These are phyloP conservation scores for Litoditis marina DNA, from an alignment of 2,888 invertebrate species.

Conservation along the genomic window DNA sequence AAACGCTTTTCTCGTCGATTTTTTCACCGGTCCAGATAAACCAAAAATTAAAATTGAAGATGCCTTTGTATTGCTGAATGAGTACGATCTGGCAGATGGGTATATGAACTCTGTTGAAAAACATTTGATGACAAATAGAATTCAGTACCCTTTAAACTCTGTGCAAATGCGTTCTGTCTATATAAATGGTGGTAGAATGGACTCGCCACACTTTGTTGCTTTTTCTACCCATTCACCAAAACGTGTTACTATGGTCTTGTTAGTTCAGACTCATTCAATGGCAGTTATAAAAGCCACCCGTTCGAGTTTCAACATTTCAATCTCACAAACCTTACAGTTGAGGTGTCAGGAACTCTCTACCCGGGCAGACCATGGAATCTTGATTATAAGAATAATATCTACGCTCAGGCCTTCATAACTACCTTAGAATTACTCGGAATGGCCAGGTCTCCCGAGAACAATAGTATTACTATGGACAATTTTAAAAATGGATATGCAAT, in stretches of 20 bases:
- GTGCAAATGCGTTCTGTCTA: neutral
- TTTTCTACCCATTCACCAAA: neutral
- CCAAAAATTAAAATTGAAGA: neutral
- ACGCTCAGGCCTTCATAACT: neutral
- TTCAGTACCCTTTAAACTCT: neutral
- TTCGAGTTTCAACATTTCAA: no score
- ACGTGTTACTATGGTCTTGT: neutral
- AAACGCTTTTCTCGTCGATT: no score
- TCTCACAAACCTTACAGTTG: neutral
- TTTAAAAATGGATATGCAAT: conserved; percentile 1
- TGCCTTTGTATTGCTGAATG: neutral
- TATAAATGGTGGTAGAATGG: neutral
- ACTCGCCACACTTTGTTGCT: neutral
- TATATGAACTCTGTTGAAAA: neutral
- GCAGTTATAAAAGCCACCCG: neutral
- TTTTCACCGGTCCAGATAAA: no score
- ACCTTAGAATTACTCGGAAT: neutral
- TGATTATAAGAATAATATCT: neutral
- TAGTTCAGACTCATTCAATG: neutral
- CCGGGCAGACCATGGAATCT: neutral
- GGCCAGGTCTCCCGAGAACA: neutral
- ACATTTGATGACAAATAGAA: neutral
- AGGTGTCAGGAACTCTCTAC: neutral
- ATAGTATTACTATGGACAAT: neutral
- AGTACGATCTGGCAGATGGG: neutral